phyloP scores from a whole-genome alignment of 2,888 invertebrate species.

The Himalopsyche tibetana region DNA sequence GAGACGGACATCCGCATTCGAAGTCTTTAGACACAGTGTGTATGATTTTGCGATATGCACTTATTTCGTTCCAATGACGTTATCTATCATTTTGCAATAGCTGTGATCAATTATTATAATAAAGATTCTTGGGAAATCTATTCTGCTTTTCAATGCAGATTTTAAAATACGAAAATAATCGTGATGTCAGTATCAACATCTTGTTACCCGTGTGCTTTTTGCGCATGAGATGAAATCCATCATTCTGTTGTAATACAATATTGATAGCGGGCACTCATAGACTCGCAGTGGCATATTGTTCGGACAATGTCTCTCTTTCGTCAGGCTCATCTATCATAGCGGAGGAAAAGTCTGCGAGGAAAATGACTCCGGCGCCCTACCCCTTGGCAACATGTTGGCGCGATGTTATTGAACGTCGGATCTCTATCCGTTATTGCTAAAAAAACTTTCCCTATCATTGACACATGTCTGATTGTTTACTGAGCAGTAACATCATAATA shows the following conservation, averaged over 20 bases:
- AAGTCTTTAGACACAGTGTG: background rate
- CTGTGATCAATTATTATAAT: too few species aligned
- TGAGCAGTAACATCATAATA: background rate
- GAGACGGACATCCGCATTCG: too few species aligned
- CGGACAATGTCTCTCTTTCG: constrained; percentile 38
- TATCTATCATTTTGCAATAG: too few species aligned
- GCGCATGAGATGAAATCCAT: constrained; percentile 8
- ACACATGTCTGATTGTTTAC: background rate
- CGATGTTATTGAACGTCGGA: constrained; percentile 23
- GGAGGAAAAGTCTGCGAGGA: constrained; percentile 22
- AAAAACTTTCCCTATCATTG: background rate
- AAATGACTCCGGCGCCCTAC: constrained; percentile 22
- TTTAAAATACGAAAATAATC: background rate
- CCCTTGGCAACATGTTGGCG: constrained; percentile 11
- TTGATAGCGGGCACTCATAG: constrained; percentile 25
- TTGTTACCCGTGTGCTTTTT: background rate
- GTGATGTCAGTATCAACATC: background rate
- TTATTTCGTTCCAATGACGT: too few species aligned
- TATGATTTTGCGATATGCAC: background rate
- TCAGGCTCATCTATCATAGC: constrained; percentile 22
- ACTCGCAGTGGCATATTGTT: constrained; percentile 18
- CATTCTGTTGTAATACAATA: background rate
- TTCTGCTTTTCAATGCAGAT: background rate
- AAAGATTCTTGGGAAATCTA: too few species aligned
- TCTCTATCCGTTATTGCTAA: background rate